Percentiles rank a stretch among this genome's conserved stretches.
Evolutionary conservation across 2,888 invertebrate genomes (phyloP).

Genomic region (Pollenia amentaria): DNA sequence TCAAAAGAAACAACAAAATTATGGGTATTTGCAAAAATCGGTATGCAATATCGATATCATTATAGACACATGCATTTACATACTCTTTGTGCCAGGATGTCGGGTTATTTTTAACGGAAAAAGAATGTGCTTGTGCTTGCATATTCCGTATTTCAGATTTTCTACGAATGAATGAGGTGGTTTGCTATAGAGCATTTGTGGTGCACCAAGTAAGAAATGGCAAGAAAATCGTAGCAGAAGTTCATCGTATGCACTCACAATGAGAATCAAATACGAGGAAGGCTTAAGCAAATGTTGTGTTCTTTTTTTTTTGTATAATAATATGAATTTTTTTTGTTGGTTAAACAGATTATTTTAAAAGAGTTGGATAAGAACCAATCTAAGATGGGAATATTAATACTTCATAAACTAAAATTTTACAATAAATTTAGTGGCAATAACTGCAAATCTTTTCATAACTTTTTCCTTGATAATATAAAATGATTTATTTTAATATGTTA

Average conservation of each 20-base stretch:
- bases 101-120: constrained; percentile 27
- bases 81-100: constrained; percentile 21
- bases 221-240: constrained; percentile 4
- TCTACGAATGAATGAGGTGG: not conserved
- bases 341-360: not conserved
- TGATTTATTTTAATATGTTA: too few relatives aligned
- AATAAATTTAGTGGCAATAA: too few relatives aligned
- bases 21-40: not conserved
- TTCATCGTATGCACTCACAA: not conserved
- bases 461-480: too few relatives aligned
- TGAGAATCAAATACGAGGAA: not conserved
- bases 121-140: constrained; percentile 35
- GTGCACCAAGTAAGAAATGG: constrained; percentile 8
- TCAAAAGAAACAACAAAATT: not conserved
- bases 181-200: not conserved
- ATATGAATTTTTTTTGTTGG: not conserved
- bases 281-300: not conserved
- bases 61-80: constrained; percentile 33
- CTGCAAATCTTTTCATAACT: too few relatives aligned
- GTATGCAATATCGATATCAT: constrained; percentile 35
- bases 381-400: too few relatives aligned
- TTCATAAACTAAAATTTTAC: too few relatives aligned
- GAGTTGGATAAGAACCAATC: too few relatives aligned
- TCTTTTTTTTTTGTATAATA: not conserved
- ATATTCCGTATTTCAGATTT: constrained; percentile 30